phyloP scores from a whole-genome alignment of 2,797 vertebrate genomes.

The Kryptopterus vitreolus region DNA sequence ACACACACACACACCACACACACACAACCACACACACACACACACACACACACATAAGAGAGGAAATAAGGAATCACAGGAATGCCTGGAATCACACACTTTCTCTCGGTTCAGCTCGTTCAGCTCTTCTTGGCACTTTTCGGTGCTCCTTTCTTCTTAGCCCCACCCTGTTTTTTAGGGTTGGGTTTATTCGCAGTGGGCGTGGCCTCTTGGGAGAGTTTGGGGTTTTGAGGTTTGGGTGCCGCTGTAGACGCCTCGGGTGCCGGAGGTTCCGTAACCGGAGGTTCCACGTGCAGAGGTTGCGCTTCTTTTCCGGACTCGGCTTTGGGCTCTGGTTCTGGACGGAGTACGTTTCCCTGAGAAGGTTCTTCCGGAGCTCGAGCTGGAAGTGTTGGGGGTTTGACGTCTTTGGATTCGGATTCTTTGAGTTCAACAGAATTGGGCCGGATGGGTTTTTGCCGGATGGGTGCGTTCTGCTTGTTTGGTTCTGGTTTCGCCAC shows the following conservation, averaged over 20 bases:
- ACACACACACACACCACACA: background rate
- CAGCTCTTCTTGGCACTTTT: constrained; percentile 66
- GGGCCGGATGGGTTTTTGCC: constrained; percentile 19
- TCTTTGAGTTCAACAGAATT: constrained; percentile 23
- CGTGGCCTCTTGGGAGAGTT: constrained; percentile 41
- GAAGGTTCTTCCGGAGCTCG: background rate
- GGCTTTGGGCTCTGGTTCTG: constrained; percentile 11
- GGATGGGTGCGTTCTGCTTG: background rate
- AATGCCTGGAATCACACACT: background rate
- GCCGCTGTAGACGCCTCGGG: background rate
- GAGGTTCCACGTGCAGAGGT: background rate
- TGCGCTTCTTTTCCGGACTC: constrained; percentile 17
- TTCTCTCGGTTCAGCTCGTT: constrained; percentile 33
- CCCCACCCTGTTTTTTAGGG: constrained; percentile 43
- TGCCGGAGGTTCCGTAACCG: background rate
- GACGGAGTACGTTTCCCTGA: background rate
- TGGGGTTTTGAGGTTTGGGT: constrained; percentile 32
- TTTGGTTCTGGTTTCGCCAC: constrained; percentile 24
- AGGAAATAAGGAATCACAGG: background rate
- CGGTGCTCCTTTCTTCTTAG: constrained; percentile 65
- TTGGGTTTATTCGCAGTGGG: constrained; percentile 23
- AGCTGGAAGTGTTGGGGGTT: constrained; percentile 3
- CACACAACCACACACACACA: no score
- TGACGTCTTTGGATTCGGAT: background rate
- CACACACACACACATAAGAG: background rate